These are phyloP conservation scores for Enteromius thamalakanensis DNA, from an alignment of 2,797 vertebrate genomes.

Conservation along the genomic window DNA sequence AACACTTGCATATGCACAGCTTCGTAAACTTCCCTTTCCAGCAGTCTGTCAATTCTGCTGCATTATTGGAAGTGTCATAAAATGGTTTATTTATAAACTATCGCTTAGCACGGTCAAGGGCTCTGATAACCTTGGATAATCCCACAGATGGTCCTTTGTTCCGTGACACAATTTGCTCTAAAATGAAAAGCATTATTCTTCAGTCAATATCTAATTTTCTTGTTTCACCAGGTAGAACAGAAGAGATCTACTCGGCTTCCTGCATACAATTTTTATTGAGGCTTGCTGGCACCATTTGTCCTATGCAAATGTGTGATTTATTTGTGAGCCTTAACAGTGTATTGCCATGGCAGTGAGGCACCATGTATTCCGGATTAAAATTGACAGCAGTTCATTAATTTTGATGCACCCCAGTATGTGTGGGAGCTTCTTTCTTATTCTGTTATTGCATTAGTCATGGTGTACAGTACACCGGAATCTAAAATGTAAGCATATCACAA, in stretches of 20 bases:
- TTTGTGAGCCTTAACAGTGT: conserved; percentile 29
- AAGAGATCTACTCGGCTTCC: conserved; percentile 57
- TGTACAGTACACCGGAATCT: conserved; percentile 24
- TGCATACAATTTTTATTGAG: conserved; percentile 47
- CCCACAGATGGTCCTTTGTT: conserved; percentile 39
- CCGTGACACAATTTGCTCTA: conserved; percentile 45
- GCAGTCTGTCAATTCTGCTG: conserved; percentile 20
- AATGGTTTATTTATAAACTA: conserved; percentile 46
- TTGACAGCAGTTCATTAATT: conserved; percentile 55
- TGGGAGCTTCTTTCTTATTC: conserved; percentile 22
- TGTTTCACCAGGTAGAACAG: conserved; percentile 74
- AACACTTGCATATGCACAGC: conserved; percentile 17
- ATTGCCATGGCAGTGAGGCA: conserved; percentile 38
- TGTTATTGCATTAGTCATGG: conserved; percentile 40
- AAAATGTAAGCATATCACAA: conserved; percentile 38
- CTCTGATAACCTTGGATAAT: conserved; percentile 44
- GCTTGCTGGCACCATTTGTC: conserved; percentile 20
- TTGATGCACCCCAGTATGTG: conserved; percentile 42
- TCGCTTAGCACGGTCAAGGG: conserved; percentile 28
- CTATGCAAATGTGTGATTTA: conserved; percentile 51
- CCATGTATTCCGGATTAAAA: conserved; percentile 39
- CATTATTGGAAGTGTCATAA: conserved; percentile 27
- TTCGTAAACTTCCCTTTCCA: conserved; percentile 9
- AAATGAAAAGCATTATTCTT: conserved; percentile 68
- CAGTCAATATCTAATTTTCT: conserved; percentile 73